A percentile compares a stretch with the other conserved stretches of the same genome.
These are phyloP conservation scores for Caenorhabditis auriculariae DNA, from an alignment of 2,888 invertebrate genomes.

Conservation along the genomic window DNA sequence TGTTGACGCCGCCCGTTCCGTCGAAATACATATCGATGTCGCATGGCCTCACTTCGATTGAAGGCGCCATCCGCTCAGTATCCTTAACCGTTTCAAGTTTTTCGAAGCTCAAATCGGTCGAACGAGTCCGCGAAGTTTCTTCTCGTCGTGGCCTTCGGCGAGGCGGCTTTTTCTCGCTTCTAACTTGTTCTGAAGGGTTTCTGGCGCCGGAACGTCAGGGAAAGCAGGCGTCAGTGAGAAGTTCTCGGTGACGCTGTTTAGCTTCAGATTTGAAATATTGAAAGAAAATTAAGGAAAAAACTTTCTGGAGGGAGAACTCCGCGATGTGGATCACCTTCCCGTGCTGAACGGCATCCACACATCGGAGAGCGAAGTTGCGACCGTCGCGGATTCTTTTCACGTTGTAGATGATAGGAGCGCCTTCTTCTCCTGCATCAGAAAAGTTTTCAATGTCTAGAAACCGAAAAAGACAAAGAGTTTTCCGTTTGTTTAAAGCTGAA, in stretches of 20 bases:
- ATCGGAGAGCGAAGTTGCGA: slow-evolving; percentile 51
- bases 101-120: neutral
- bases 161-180: slow-evolving; percentile 32
- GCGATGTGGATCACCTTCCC: slow-evolving; percentile 48
- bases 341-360: slow-evolving; percentile 49
- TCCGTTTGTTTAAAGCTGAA: neutral
- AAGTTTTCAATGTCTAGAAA: no score
- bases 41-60: slow-evolving; percentile 42
- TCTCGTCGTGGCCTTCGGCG: slow-evolving; percentile 30
- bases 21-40: slow-evolving; percentile 40
- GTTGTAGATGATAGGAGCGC: slow-evolving; percentile 44
- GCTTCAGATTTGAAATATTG: no score
- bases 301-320: slow-evolving; percentile 53
- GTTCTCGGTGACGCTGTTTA: slow-evolving; percentile 27
- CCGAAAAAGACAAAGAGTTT: neutral
- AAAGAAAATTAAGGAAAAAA: slow-evolving; percentile 4
- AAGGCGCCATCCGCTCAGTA: slow-evolving; percentile 42
- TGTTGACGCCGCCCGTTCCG: slow-evolving; percentile 41
- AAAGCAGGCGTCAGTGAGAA: slow-evolving; percentile 43
- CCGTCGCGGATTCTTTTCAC: slow-evolving; percentile 52
- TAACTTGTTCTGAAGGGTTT: slow-evolving; percentile 34
- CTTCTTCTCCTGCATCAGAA: slow-evolving; percentile 37
- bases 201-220: slow-evolving; percentile 42
- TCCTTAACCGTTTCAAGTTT: slow-evolving; percentile 14
- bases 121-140: slow-evolving; percentile 39